Evolutionary conservation across 2,113 vertebrate genomes (phyloP).

Genomic region (Chascanopsetta lugubris): DNA sequence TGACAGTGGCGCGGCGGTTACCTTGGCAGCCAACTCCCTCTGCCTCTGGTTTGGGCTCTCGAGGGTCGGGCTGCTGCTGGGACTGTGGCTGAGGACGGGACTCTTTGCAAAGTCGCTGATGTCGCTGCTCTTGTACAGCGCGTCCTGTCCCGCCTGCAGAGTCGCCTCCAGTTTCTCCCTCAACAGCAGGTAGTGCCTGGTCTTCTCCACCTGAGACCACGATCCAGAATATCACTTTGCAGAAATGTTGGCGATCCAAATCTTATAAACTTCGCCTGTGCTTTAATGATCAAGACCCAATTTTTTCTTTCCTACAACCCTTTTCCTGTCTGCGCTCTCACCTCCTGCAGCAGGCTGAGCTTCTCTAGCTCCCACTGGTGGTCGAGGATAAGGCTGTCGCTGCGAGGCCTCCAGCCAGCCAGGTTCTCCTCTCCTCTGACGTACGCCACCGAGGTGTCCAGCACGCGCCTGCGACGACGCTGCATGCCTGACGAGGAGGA

Average conservation of each 20-base stretch:
- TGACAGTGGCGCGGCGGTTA: constrained; percentile 67
- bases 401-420: constrained; percentile 95
- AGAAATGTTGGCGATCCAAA: no score
- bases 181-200: constrained; percentile 94
- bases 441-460: constrained; percentile 97
- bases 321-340: constrained; percentile 45
- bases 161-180: constrained; percentile 94
- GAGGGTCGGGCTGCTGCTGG: constrained; percentile 70
- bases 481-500: constrained; percentile 87
- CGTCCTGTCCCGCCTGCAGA: constrained; percentile 86
- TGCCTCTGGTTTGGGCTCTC: constrained; percentile 91
- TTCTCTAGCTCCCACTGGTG: constrained; percentile 99
- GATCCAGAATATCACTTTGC: background rate
- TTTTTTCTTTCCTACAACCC: background rate
- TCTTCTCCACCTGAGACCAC: constrained; percentile 91
- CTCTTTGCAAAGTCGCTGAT: constrained; percentile 83
- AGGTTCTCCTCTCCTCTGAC: constrained; percentile 97
- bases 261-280: no score
- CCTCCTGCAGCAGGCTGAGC: constrained; percentile 95
- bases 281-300: no score
- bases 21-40: constrained; percentile 97
- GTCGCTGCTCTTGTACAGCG: constrained; percentile 84
- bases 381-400: constrained; percentile 96
- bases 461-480: constrained; percentile 90
- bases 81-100: constrained; percentile 79